Base-by-base conservation (phyloP, 2,888 invertebrate genomes). In the Ephialtes manifestator region DNA sequence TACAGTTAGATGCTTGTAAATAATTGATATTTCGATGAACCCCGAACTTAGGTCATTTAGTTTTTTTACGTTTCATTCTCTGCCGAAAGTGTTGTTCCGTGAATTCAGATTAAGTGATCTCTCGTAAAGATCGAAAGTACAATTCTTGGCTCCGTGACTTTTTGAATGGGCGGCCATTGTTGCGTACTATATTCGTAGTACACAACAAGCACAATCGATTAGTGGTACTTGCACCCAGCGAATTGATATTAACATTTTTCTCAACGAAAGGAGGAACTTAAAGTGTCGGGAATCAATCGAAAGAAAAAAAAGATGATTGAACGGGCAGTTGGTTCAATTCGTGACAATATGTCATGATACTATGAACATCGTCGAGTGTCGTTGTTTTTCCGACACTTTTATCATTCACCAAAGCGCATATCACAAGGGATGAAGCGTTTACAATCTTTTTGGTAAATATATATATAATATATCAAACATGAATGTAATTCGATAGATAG, bases 151-250 rank as follows among this genome's bases (percentile, higher is more conserved):
- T 51, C n/a, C n/a, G 46, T 71, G 60, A 51, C 65, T 82, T 75
- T 78, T 82, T 75, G 74, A 85, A 85, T 82, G 31, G 79, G 51
- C 85, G 75, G 85, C 85, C 85, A 85, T 85, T 85, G 79, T 85
- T 79, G 53, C 77, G 20, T 63, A 75, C 58, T 74, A 72, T 72
- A 74, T 74, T 11, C 28, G 39, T 63, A 31, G 74, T 63, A 75
- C 63, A 75, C 63, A 75, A 63, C 63, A 63, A 75, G 74, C 79
- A 65, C 67, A 79, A 85, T 85, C 85, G 85, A 85, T 85, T 74
- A 65, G 74, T 74, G 18, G 46, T 58, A 70, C 60, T 63, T 74
- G 55, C 65, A 39, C 65, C 39, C 65, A 65, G 65, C 43, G 18
- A 43, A 65, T 65, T 65, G 39, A 39, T 39, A 39, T 65, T 65